These are phyloP conservation scores for Phoeniculus purpureus DNA, from an alignment of 2,797 vertebrate genomes.

Conservation along the genomic window DNA sequence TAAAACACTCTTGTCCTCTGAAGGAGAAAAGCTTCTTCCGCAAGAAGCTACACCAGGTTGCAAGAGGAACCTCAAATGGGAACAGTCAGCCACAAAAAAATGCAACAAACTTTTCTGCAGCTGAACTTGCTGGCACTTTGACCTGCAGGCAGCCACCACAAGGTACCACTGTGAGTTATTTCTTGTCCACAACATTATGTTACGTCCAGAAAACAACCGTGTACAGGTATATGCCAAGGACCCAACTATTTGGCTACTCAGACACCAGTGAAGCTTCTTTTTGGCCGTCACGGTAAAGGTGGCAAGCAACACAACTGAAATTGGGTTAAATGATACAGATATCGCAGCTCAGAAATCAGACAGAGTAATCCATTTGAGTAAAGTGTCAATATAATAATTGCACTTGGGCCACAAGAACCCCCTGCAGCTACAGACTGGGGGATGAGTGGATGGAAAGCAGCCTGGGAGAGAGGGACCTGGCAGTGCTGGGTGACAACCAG, in stretches of 20 bases:
- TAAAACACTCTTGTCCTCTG: background rate
- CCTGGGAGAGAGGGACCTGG: no score
- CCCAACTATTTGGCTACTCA: background rate
- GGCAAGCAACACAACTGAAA: background rate
- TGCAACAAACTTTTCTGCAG: background rate
- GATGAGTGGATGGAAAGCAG: no score
- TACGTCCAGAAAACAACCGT: background rate
- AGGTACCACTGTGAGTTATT: fast-evolving
- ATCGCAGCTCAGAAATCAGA: background rate
- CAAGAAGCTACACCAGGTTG: background rate
- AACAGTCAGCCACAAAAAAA: background rate
- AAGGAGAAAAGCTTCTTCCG: background rate
- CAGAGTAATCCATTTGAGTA: background rate
- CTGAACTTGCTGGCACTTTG: background rate
- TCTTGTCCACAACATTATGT: background rate
- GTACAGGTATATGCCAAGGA: background rate
- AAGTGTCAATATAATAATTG: background rate
- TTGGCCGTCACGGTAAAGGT: background rate
- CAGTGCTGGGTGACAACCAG: no score
- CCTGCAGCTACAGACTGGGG: no score
- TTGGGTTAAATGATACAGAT: background rate
- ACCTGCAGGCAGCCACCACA: background rate
- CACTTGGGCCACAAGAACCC: fast-evolving
- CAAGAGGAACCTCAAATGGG: background rate
- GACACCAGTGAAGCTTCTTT: background rate